A percentile compares a stretch with the other conserved stretches of the same genome.
Evolutionary conservation across 2,888 invertebrate genomes (phyloP).

Genomic region (Desoria tigrina): DNA sequence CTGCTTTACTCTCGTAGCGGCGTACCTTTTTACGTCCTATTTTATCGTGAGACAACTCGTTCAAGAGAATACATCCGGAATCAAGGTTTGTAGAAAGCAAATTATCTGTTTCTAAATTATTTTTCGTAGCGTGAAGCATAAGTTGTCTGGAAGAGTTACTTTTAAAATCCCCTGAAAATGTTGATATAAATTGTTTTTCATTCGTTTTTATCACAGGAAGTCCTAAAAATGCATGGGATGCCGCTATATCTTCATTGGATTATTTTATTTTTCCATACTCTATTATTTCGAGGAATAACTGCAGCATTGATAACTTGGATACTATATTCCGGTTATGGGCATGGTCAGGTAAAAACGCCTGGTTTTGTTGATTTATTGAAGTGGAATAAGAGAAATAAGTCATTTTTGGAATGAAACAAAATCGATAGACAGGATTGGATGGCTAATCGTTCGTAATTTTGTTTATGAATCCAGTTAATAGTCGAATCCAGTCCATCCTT

Average conservation of each 20-base stretch:
- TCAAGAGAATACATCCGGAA: constrained; percentile 39
- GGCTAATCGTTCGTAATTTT: constrained; percentile 1
- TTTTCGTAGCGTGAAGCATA: too few species aligned
- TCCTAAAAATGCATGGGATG: constrained; percentile 46
- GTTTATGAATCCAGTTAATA: neutral
- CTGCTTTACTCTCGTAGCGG: constrained; percentile 25
- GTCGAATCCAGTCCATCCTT: neutral
- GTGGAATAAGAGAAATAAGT: too few species aligned
- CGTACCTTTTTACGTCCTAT: constrained; percentile 41
- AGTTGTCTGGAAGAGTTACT: too few species aligned
- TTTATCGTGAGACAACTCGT: constrained; percentile 49
- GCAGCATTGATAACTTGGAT: constrained; percentile 25
- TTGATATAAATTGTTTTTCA: neutral
- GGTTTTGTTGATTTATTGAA: constrained; percentile 6
- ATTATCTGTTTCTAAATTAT: neutral
- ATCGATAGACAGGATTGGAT: neutral
- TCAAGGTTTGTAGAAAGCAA: constrained; percentile 31
- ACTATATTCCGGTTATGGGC: constrained; percentile 27
- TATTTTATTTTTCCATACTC: constrained; percentile 35
- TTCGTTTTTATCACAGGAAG: constrained; percentile 22
- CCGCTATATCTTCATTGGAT: constrained; percentile 44
- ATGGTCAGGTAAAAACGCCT: constrained; percentile 33
- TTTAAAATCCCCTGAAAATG: too few species aligned
- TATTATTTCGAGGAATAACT: constrained; percentile 41
- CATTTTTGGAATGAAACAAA: neutral